Evolutionary conservation across 2,888 invertebrate genomes (phyloP).

Genomic region (Parelbella ahira): DNA sequence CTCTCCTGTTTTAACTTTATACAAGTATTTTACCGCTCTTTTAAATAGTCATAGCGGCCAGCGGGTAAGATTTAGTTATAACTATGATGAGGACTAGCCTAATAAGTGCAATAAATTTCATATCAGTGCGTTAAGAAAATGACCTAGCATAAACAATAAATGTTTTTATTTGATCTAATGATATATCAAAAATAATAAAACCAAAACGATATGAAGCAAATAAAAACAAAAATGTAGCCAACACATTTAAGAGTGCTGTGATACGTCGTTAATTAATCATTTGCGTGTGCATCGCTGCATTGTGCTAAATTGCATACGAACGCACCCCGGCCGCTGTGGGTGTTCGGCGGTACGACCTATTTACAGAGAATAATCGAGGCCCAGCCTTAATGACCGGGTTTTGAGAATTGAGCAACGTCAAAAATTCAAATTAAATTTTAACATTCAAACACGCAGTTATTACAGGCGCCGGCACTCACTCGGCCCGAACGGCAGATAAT

Average conservation of each 20-base stretch:
- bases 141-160: neutral
- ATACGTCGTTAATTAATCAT: conserved; percentile 30
- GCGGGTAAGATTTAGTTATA: too few species aligned
- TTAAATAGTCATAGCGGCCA: too few species aligned
- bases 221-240: too few species aligned
- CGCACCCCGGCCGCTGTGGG: conserved; percentile 21
- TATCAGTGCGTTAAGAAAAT: too few species aligned
- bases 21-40: too few species aligned
- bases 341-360: conserved; percentile 23
- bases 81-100: too few species aligned
- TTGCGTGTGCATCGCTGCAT: conserved; percentile 16
- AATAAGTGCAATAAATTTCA: too few species aligned
- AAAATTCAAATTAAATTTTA: conserved; percentile 18
- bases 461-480: conserved; percentile 29
- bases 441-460: conserved; percentile 23
- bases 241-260: conserved; percentile 18
- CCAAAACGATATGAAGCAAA: too few species aligned
- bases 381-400: conserved; percentile 24
- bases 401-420: conserved; percentile 16
- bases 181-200: conserved; percentile 5
- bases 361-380: conserved; percentile 22
- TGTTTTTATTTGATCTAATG: conserved; percentile 6
- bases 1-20: too few species aligned
- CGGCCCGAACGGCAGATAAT: conserved; percentile 32
- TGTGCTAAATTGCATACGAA: conserved; percentile 23